Conservation (phyloP, 2,113 vertebrate species). For the Chaetodon trifascialis region DNA sequence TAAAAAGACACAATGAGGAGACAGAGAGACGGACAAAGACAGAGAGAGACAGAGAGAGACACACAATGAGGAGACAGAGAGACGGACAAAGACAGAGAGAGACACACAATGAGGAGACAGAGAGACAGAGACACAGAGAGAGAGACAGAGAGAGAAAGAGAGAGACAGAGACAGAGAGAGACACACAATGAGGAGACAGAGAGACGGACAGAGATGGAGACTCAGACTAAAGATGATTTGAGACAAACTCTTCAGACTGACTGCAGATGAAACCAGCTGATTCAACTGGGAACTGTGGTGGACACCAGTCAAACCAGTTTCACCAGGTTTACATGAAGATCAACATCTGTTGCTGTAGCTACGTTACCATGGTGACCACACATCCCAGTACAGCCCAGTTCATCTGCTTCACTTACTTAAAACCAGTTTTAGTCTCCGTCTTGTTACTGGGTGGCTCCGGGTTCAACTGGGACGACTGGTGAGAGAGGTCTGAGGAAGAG, state of each 20-base stretch:
- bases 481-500: conserved; percentile 62
- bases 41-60: background rate
- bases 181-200: background rate
- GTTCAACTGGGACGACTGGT: conserved; percentile 33
- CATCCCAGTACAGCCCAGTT: background rate
- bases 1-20: background rate
- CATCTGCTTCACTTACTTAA: conserved; percentile 87
- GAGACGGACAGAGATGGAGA: background rate
- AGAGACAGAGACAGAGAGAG: background rate
- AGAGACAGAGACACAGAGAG: background rate
- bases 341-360: no score
- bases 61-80: background rate
- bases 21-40: background rate
- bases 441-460: conserved; percentile 54
- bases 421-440: conserved; percentile 81
- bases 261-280: no score
- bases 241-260: no score
- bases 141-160: background rate
- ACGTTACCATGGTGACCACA: background rate
- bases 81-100: background rate
- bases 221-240: background rate
- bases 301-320: background rate
- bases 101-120: background rate
- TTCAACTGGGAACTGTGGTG: no score
- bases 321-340: background rate